Evolutionary conservation across 2,797 vertebrate genomes (phyloP).

Genomic region (Cynopterus sphinx): DNA sequence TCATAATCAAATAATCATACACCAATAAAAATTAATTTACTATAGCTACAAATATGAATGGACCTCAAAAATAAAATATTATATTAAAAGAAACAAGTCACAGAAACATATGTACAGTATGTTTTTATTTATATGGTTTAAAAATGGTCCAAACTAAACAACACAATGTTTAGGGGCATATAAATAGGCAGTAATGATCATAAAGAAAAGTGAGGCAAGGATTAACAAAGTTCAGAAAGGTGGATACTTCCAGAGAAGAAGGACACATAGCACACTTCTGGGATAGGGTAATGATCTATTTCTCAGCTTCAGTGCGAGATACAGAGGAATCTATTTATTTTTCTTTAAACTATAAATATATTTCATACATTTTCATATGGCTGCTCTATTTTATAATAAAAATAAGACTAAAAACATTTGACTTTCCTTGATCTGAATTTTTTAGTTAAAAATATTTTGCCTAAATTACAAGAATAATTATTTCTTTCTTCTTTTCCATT

Average conservation of each 20-base stretch:
- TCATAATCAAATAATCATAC: slow-evolving; percentile 18
- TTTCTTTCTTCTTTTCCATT: neutral
- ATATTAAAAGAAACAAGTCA: slow-evolving; percentile 38
- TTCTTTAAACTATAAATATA: slow-evolving; percentile 11
- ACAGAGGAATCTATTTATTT: neutral
- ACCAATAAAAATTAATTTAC: slow-evolving; percentile 38
- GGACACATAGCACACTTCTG: neutral
- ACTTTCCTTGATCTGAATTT: slow-evolving; percentile 24
- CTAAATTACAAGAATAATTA: slow-evolving; percentile 15
- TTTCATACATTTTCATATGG: neutral
- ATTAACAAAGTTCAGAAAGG: neutral
- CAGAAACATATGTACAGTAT: neutral
- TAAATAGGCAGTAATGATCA: neutral
- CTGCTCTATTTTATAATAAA: neutral
- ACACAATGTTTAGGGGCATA: neutral
- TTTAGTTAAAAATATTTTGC: slow-evolving; percentile 34
- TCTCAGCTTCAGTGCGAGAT: neutral
- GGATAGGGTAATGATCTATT: neutral
- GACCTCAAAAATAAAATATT: slow-evolving; percentile 15
- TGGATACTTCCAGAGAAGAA: neutral
- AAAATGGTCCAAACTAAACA: neutral
- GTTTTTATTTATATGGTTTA: neutral
- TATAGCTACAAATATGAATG: neutral
- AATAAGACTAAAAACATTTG: slow-evolving; percentile 7
- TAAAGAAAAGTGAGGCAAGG: neutral